Percentiles rank a stretch among this genome's conserved stretches.
Evolutionary conservation across 2,113 vertebrate species (phyloP).

Genomic region (Dryoscopus gambensis): DNA sequence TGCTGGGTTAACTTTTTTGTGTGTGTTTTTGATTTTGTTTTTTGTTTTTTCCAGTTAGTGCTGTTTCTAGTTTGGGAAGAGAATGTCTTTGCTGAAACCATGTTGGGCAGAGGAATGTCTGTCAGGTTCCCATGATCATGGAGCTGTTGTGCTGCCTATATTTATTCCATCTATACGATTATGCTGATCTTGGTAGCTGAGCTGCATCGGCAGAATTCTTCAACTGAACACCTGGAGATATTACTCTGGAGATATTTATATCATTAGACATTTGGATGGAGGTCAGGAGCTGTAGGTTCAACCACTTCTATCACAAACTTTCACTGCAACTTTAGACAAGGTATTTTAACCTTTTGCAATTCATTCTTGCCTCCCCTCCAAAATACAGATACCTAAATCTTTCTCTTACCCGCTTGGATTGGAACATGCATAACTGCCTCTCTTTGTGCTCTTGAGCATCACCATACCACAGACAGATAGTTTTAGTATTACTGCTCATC

Average conservation of each 20-base stretch:
- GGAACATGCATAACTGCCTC: not conserved
- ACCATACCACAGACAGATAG: not conserved
- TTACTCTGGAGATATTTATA: not conserved
- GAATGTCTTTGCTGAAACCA: not conserved
- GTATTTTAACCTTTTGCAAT: not conserved
- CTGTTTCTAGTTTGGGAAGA: not conserved
- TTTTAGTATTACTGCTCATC: not conserved
- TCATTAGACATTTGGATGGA: not conserved
- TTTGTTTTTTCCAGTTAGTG: not conserved
- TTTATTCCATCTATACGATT: not conserved
- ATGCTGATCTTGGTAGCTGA: not conserved
- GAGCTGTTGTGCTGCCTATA: not conserved
- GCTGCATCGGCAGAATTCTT: not conserved
- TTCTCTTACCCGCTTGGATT: not conserved
- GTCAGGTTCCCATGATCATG: not conserved
- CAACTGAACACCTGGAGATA: not conserved
- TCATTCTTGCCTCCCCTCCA: not conserved
- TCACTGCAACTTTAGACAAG: not conserved
- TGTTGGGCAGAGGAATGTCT: not conserved
- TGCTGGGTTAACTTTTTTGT: not conserved
- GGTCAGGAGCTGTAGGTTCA: not conserved
- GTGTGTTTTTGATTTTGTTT: not conserved
- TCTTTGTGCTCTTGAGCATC: not conserved
- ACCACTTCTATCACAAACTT: not conserved
- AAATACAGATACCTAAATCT: not conserved